Evolutionary conservation across 1,140 invertebrate genomes (phyloP), one percentile per base, ranked within the genome.

Genomic region (Papilio polyxenes): DNA sequence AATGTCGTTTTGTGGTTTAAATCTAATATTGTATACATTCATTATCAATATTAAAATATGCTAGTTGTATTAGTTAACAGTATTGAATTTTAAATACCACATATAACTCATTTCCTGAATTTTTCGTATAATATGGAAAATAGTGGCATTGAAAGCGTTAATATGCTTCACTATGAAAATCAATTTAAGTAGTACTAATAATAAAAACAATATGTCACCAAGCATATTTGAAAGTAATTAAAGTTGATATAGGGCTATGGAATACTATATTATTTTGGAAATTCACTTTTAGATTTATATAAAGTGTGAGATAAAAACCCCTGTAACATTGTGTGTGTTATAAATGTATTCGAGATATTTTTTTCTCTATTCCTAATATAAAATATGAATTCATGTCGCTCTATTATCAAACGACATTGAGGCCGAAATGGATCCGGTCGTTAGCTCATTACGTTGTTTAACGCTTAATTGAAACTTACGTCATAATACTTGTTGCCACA

Each of bases 391-490:
- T 31, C 13, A 31, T 4, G 59, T 62, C 2, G 20, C 11, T 72
- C 65, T 37, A 72, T 6, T 65, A 65, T 37, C 31, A 37, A 72
- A 17, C 13, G 65, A 72, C 65, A 72, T 40, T 40, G 65, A 40
- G 13, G 65, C 23, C 65, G 23, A 72, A 72, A 72, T 72, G 23
- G 31, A 72, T 72, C 65, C 65, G 65, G 31, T 72, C 65, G 65
- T 72, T 37, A 72, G 15, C 11, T 40, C 65, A 72, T 72, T 31
- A 37, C 65, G 31, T 72, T 72, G 65, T 72, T 72, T 72, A 72
- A 72, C 9, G 20, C 65, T 13, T 72, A 72, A 72, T 72, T 72
- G 65, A 2, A 37, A 72, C 11, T 72, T 72, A 72, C 65, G 65
- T 69, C 65, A 69, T 72, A 65, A 31, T 62, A 20, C n/a, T 13